Evolutionary conservation across 2,113 vertebrate species (phyloP).

Genomic region (Megaleporinus macrocephalus): DNA sequence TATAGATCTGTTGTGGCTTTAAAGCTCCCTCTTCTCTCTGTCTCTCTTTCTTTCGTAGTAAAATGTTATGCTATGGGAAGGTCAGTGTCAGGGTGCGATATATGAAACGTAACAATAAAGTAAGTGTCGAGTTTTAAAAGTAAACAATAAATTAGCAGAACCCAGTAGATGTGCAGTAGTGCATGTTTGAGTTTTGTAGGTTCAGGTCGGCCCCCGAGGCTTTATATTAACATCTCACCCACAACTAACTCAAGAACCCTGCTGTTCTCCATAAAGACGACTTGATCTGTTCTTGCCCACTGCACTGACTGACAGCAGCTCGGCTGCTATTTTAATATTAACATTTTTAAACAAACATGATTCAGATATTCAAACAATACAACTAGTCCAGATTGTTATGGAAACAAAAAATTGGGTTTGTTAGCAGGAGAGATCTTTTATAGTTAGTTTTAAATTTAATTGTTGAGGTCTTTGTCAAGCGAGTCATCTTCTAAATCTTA

Average conservation of each 20-base stretch:
- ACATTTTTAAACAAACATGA: too few species aligned
- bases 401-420: too few species aligned
- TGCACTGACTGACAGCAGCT: neutral
- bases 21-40: slow-evolving; percentile 17
- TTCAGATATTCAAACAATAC: too few species aligned
- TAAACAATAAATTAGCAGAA: slow-evolving; percentile 44
- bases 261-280: neutral
- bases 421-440: too few species aligned
- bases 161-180: slow-evolving; percentile 22
- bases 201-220: neutral
- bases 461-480: too few species aligned
- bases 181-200: slow-evolving; percentile 10
- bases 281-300: neutral
- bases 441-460: too few species aligned
- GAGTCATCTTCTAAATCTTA: too few species aligned
- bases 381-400: too few species aligned
- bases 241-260: neutral
- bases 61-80: slow-evolving; percentile 68
- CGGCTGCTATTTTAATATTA: neutral
- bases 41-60: slow-evolving; percentile 60
- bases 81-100: slow-evolving; percentile 69
- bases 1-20: neutral
- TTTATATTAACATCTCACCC: slow-evolving; percentile 34
- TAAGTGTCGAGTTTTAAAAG: slow-evolving; percentile 62
- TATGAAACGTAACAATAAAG: slow-evolving; percentile 47